Evolutionary conservation across 2,113 vertebrate species (phyloP).

Genomic region (Pardalotus punctatus): DNA sequence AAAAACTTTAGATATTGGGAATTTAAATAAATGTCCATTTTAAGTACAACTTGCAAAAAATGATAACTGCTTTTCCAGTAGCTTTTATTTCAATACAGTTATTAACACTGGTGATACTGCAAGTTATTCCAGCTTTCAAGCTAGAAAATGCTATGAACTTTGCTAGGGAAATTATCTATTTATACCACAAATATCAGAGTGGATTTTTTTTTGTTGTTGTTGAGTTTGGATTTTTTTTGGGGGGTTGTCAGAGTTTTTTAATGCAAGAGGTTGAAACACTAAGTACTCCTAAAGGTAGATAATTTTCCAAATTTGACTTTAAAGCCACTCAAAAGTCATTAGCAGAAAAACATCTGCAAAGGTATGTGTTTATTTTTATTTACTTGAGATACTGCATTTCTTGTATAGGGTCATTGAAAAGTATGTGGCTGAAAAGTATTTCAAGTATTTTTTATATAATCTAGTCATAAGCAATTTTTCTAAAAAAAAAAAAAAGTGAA

Average conservation of each 20-base stretch:
- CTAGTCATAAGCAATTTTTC: background rate
- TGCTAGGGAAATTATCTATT: background rate
- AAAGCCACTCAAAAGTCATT: background rate
- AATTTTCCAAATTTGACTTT: background rate
- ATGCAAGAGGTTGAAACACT: background rate
- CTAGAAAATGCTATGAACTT: background rate
- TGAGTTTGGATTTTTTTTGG: background rate
- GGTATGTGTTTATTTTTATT: background rate
- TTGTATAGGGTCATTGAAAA: background rate
- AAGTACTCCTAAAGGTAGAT: background rate
- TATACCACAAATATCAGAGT: background rate
- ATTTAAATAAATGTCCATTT: background rate
- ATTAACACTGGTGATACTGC: background rate
- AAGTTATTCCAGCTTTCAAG: background rate
- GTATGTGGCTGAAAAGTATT: background rate
- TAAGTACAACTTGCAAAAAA: background rate
- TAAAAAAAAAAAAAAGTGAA: background rate
- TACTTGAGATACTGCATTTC: background rate
- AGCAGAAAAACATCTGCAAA: background rate
- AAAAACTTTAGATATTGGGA: background rate
- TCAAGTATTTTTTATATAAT: background rate
- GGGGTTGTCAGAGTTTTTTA: fast-evolving
- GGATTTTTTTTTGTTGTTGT: background rate
- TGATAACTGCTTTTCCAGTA: background rate
- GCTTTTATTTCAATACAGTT: background rate